Percentiles rank a stretch among this genome's conserved stretches.
Evolutionary conservation across 2,888 invertebrate species (phyloP).

Genomic region (Phengaris arion): DNA sequence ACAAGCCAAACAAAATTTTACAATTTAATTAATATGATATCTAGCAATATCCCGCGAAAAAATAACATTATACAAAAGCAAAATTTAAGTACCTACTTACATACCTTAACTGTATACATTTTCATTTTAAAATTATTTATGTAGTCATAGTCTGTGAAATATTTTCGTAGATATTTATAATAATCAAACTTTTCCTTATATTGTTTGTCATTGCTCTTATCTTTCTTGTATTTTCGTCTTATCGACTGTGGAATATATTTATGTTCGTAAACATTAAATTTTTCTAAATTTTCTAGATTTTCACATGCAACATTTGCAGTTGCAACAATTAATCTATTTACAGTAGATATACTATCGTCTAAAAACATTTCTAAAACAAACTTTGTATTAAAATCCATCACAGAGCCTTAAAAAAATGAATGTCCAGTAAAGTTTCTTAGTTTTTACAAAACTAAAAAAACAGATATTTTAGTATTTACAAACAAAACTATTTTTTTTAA

Average conservation of each 20-base stretch:
- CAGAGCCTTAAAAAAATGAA: background rate
- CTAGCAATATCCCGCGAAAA: background rate
- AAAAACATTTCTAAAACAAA: constrained; percentile 65
- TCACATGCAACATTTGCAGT: constrained; percentile 61
- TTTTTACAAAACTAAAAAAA: no score
- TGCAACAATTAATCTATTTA: constrained; percentile 62
- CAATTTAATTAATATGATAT: background rate
- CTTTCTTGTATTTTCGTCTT: constrained; percentile 30
- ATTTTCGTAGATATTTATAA: constrained; percentile 54
- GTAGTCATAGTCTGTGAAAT: constrained; percentile 58
- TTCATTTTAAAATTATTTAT: constrained; percentile 58
- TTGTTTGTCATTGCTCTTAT: constrained; percentile 34
- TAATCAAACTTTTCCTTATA: constrained; percentile 41
- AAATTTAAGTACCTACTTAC: background rate
- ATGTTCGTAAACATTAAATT: constrained; percentile 49
- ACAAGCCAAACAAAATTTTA: background rate
- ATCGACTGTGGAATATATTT: constrained; percentile 30
- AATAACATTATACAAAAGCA: background rate
- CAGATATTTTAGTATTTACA: no score
- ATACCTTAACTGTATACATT: constrained; percentile 62
- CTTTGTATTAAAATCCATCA: constrained; percentile 60
- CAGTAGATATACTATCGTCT: constrained; percentile 59
- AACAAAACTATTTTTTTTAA: no score
- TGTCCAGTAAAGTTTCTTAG: no score
- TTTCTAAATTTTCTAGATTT: constrained; percentile 57